phyloP scores from a whole-genome alignment of 2,888 invertebrate species.

The Fissipunctia ypsillon region DNA sequence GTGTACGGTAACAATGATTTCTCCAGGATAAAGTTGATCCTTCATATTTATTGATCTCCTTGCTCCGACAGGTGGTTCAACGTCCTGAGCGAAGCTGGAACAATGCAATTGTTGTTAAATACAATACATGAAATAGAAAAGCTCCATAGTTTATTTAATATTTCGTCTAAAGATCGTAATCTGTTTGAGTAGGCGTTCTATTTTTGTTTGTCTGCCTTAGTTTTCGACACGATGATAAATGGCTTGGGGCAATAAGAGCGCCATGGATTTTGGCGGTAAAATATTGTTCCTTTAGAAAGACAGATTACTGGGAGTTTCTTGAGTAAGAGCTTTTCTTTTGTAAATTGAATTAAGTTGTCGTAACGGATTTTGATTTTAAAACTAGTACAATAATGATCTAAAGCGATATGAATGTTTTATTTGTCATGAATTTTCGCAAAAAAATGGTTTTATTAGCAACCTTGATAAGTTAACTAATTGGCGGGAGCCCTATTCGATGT shows the following conservation, averaged over 20 bases:
- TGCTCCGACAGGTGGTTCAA: conserved; percentile 64
- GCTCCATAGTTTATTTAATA: conserved; percentile 42
- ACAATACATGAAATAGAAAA: conserved; percentile 33
- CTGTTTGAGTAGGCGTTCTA: conserved; percentile 48
- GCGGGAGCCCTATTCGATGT: conserved; percentile 28
- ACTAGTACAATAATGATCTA: background rate
- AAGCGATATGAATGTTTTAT: background rate
- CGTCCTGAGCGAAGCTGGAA: conserved; percentile 42
- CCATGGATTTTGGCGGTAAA: conserved; percentile 64
- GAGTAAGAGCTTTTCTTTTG: conserved; percentile 31
- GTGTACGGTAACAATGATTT: conserved; percentile 71
- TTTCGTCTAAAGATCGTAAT: conserved; percentile 40
- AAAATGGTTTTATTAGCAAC: background rate
- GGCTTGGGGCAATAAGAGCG: conserved; percentile 38
- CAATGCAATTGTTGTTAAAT: conserved; percentile 60
- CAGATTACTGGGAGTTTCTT: conserved; percentile 31
- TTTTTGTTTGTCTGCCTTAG: conserved; percentile 55
- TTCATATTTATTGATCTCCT: conserved; percentile 65
- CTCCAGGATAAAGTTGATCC: conserved; percentile 60
- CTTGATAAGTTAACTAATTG: conserved; percentile 37
- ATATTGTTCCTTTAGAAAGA: conserved; percentile 57
- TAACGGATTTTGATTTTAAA: background rate
- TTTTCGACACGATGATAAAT: conserved; percentile 60
- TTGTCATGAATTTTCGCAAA: background rate
- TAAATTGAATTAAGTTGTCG: conserved; percentile 1